Evolutionary conservation across 2,113 vertebrate species (phyloP).

Genomic region (Lepisosteus oculatus): DNA sequence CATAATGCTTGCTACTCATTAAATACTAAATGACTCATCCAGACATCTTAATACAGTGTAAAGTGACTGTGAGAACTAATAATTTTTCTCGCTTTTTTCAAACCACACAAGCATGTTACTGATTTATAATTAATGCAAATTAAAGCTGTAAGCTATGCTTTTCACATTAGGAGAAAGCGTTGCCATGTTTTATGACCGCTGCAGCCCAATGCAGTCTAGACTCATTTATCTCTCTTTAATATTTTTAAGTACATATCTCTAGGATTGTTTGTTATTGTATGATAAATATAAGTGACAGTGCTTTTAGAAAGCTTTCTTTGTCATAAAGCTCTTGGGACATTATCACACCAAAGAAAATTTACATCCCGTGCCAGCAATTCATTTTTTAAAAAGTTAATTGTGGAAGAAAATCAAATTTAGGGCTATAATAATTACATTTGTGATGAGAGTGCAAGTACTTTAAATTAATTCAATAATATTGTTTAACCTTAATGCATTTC

Average conservation of each 20-base stretch:
- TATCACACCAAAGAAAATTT: constrained; percentile 74
- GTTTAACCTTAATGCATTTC: constrained; percentile 8
- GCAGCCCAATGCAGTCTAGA: constrained; percentile 77
- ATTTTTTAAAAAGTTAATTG: constrained; percentile 60
- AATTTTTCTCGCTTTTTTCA: constrained; percentile 84
- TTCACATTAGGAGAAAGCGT: constrained; percentile 82
- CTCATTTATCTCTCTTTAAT: constrained; percentile 90
- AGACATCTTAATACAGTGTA: constrained; percentile 95
- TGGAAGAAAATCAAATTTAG: constrained; percentile 57
- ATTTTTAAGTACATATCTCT: constrained; percentile 89
- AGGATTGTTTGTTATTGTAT: constrained; percentile 84
- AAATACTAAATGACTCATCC: constrained; percentile 96
- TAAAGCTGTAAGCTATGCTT: constrained; percentile 88
- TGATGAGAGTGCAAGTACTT: constrained; percentile 20
- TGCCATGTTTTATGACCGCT: constrained; percentile 83
- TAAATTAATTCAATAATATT: constrained; percentile 11
- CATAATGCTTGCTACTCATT: constrained; percentile 93
- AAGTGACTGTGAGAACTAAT: constrained; percentile 88
- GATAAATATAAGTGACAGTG: constrained; percentile 83
- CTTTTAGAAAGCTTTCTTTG: constrained; percentile 77
- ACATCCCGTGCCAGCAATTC: constrained; percentile 69
- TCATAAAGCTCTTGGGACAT: constrained; percentile 76
- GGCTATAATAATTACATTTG: constrained; percentile 21
- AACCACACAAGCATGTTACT: constrained; percentile 86
- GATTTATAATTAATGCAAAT: constrained; percentile 94